phyloP scores from a whole-genome alignment of 2,113 vertebrate species.

The Cheirogaleus medius region DNA sequence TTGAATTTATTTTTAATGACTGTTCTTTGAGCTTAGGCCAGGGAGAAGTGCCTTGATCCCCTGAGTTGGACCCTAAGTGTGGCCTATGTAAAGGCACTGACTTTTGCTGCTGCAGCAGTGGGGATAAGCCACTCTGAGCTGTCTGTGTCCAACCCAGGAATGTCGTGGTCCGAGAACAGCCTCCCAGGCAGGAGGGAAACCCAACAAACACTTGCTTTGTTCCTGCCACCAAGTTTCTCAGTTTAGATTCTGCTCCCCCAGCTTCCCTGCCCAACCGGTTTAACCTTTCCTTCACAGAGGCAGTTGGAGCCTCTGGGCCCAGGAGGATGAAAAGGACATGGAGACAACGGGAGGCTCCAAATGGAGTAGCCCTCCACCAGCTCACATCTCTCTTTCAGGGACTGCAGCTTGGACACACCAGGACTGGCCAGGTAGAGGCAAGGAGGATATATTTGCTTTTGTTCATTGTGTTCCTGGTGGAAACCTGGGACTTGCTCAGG shows the following conservation, averaged over 20 bases:
- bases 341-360: slow-evolving; percentile 66
- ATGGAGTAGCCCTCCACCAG: slow-evolving; percentile 59
- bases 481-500: not conserved
- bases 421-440: slow-evolving; percentile 72
- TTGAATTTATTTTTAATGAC: not conserved
- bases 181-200: slow-evolving; percentile 64
- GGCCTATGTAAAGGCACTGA: not conserved
- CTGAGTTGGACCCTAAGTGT: not conserved
- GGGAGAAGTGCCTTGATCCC: not conserved
- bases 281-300: slow-evolving; percentile 69
- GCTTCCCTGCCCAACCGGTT: slow-evolving; percentile 56
- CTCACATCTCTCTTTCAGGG: slow-evolving; percentile 59
- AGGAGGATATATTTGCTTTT: not conserved
- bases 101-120: slow-evolving; percentile 1
- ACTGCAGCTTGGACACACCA: slow-evolving; percentile 49
- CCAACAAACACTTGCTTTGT: slow-evolving; percentile 77
- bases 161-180: slow-evolving; percentile 69
- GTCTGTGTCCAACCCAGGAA: slow-evolving; percentile 65
- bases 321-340: slow-evolving; percentile 77
- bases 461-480: not conserved
- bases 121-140: slow-evolving; percentile 43
- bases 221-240: slow-evolving; percentile 46
- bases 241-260: not conserved
- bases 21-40: not conserved
- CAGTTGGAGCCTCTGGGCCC: not conserved